Base-by-base conservation (phyloP, 2,888 invertebrate genomes). In the Lepidonotus clava region DNA sequence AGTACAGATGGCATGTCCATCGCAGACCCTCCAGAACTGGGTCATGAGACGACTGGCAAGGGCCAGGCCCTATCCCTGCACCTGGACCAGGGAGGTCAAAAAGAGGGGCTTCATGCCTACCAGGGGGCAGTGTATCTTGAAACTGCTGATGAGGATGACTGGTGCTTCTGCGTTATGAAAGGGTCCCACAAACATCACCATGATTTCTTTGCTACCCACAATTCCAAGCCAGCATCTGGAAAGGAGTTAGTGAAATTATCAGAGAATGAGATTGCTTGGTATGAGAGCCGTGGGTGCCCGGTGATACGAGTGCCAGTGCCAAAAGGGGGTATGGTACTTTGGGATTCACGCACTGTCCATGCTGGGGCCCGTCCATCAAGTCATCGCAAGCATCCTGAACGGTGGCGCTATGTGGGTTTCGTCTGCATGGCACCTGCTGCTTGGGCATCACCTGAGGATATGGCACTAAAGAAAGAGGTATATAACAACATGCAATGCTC, bases 281-380 rank as follows among this genome's bases (percentile, higher is more conserved):
- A 89, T 51, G 83, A 84, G 34, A 51, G 86, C 4, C 89, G 88
- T 53, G 91, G 90, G 1, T 92, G 92, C 85, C 41, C 24, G 36
- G 83, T 90, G 1, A 90, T 89, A 77, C 88, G 91, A 28, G 89
- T 93, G 18, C 88, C 92, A 0, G 91, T 91, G 11, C 92, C 92
- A 0, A 91, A 91, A 87, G 93, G 93, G 0, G 92, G 92, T 4
- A 90, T 93, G 88, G 90, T 92, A 5, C 86, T 93, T 14, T 93
- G 93, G 93, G 92, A 93, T 76, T 92, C 93, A 0, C 87, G 93
- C 67, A 89, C 91, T 5, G 89, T 92, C 6, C 93, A 93, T 84
- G 92, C 92, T 6, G 92, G 92, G 76, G 91, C 91, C n/a, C 87
- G 90, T 11, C 92, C 92, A 8, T 36, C 88, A 6, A 61, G 88